A percentile compares a stretch with the other conserved stretches of the same genome.
Evolutionary conservation across 2,113 vertebrate genomes (phyloP).

Genomic region (Onychorhynchus coronatus): DNA sequence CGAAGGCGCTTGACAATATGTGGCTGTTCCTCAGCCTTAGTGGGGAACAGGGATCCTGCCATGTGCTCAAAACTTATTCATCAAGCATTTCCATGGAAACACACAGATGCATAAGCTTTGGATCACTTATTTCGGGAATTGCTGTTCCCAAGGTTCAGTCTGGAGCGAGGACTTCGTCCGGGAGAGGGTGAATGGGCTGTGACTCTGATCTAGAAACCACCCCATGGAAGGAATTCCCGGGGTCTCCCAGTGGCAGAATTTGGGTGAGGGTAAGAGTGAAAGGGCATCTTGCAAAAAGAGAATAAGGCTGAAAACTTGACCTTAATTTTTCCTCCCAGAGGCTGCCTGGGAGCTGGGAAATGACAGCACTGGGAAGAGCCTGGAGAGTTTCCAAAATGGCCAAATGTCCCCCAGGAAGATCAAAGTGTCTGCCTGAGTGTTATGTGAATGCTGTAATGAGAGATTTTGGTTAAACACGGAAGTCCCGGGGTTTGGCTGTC

Average conservation of each 20-base stretch:
- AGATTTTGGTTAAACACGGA: background rate
- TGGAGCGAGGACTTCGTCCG: background rate
- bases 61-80: slow-evolving; percentile 40
- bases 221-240: background rate
- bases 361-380: background rate
- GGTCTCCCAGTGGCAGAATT: background rate
- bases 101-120: background rate
- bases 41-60: background rate
- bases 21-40: background rate
- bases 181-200: background rate
- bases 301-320: background rate
- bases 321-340: background rate
- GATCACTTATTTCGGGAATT: slow-evolving; percentile 21
- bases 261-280: background rate
- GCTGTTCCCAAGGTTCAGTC: background rate
- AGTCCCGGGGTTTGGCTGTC: background rate
- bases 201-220: background rate
- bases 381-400: background rate
- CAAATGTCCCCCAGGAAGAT: background rate
- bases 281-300: background rate
- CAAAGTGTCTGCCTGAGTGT: background rate
- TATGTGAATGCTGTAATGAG: background rate
- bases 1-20: background rate
- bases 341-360: background rate
- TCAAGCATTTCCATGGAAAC: slow-evolving; percentile 52